phyloP scores from a whole-genome alignment of 2,113 vertebrate genomes.

The Macroglossus sobrinus region DNA sequence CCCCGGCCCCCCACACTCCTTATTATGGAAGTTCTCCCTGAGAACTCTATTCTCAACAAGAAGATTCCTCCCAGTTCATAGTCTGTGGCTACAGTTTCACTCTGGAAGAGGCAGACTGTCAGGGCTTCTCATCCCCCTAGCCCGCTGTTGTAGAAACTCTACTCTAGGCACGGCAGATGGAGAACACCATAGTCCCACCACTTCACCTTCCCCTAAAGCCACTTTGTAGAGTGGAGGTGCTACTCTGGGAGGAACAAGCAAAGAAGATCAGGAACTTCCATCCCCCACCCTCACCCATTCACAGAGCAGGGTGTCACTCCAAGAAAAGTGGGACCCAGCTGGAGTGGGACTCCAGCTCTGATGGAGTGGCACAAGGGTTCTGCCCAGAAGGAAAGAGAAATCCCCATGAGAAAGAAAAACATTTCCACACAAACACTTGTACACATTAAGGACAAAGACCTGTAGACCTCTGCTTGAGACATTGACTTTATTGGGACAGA shows the following conservation, averaged over 20 bases:
- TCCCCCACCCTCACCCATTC: background rate
- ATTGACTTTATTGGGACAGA: background rate
- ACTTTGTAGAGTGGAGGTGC: background rate
- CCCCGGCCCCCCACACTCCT: background rate
- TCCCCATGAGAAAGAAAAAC: no score
- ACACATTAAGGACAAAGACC: no score
- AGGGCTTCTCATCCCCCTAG: background rate
- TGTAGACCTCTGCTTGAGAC: background rate
- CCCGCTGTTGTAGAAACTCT: background rate
- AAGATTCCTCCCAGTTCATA: background rate
- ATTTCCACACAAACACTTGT: no score
- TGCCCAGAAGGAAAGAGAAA: background rate
- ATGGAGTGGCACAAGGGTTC: background rate
- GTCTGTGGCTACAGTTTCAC: background rate
- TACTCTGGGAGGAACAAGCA: background rate
- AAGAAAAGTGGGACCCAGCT: background rate
- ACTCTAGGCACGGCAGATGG: background rate
- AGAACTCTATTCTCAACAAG: background rate
- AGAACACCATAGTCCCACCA: background rate
- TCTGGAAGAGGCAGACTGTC: background rate
- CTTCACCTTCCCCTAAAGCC: background rate
- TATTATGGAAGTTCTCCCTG: background rate
- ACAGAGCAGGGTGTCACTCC: background rate
- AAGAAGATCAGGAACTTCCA: background rate
- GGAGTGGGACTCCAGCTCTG: background rate